Evolutionary conservation across 2,797 vertebrate species (phyloP).

Genomic region (Siniperca scherzeri): DNA sequence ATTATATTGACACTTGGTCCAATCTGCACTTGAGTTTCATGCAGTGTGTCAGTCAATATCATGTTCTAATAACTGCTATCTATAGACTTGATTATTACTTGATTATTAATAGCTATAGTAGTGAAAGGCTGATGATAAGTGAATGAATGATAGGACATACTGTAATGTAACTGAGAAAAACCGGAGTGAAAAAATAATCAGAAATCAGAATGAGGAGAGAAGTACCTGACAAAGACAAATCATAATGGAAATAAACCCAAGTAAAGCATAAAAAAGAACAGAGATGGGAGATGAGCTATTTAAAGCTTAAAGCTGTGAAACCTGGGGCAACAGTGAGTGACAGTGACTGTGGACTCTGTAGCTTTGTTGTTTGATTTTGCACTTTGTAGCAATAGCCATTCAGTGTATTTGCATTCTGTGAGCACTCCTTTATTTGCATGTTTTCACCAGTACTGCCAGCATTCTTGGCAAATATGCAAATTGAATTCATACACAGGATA

Average conservation of each 20-base stretch:
- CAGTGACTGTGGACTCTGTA: neutral
- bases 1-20: neutral
- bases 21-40: neutral
- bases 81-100: neutral
- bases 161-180: neutral
- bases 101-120: neutral
- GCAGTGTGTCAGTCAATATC: neutral
- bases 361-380: conserved; percentile 13
- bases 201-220: neutral
- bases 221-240: neutral
- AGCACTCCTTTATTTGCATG: conserved; percentile 42
- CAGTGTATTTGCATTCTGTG: conserved; percentile 31
- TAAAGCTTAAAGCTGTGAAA: neutral
- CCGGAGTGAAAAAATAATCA: neutral
- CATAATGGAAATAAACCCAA: neutral
- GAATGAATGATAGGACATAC: neutral
- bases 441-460: conserved; percentile 41
- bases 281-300: no score
- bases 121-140: conserved; percentile 11
- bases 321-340: neutral
- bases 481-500: neutral
- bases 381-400: neutral
- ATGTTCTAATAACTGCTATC: neutral
- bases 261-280: neutral
- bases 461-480: conserved; percentile 24